Evolutionary conservation across 1,140 invertebrate species (phyloP).

Genomic region (Aricia agestis): DNA sequence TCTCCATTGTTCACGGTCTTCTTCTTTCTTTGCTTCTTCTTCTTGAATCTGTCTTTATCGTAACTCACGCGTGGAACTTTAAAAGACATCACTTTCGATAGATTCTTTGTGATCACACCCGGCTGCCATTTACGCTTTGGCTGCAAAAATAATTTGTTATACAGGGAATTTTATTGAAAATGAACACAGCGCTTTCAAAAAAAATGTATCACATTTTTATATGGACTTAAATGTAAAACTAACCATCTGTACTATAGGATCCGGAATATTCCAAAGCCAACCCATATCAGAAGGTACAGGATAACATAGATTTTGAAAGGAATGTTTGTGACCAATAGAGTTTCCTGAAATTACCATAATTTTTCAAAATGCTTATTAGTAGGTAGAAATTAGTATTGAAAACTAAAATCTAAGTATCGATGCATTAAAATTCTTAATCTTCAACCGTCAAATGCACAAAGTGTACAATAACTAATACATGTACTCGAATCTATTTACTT

Average conservation of each 20-base stretch:
- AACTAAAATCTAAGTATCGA: too few species aligned
- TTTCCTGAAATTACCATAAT: slow-evolving; percentile 48
- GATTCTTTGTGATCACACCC: slow-evolving; percentile 73
- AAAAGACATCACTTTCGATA: slow-evolving; percentile 71
- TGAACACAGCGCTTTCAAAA: too few species aligned
- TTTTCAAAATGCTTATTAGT: neutral
- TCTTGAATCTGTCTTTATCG: slow-evolving; percentile 61
- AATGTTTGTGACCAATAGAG: slow-evolving; percentile 72
- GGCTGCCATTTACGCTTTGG: slow-evolving; percentile 76
- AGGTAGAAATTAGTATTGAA: neutral
- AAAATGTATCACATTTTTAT: too few species aligned
- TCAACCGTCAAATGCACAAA: too few species aligned
- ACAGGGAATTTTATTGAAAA: slow-evolving; percentile 7
- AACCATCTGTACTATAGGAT: slow-evolving; percentile 22
- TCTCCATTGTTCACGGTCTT: slow-evolving; percentile 50
- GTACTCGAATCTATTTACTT: too few species aligned
- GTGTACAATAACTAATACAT: too few species aligned
- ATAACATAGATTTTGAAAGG: slow-evolving; percentile 47
- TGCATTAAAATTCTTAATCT: too few species aligned
- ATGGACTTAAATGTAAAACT: too few species aligned
- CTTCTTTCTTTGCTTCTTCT: slow-evolving; percentile 63
- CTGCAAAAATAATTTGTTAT: slow-evolving; percentile 39
- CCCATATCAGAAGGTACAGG: slow-evolving; percentile 77
- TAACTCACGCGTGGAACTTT: slow-evolving; percentile 52
- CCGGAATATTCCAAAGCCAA: slow-evolving; percentile 76